Evolutionary conservation across 2,888 invertebrate species (phyloP).

Genomic region (Eupeodes latifasciatus): DNA sequence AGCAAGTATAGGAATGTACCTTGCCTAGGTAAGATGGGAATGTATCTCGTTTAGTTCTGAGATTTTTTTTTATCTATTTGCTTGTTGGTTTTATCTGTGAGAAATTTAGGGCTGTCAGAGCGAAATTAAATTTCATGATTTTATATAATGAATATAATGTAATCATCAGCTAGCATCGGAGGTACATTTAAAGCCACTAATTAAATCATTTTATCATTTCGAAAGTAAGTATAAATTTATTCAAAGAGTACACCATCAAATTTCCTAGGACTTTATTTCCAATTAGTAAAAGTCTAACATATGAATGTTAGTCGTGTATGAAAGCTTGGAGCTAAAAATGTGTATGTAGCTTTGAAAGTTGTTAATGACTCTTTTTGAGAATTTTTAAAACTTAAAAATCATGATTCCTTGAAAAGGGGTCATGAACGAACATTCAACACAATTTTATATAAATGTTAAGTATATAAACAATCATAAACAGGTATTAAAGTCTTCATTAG

Average conservation of each 20-base stretch:
- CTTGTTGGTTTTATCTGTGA: constrained; percentile 18
- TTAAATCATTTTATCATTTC: constrained; percentile 23
- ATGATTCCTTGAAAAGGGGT: background rate
- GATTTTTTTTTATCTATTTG: background rate
- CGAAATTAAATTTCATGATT: constrained; percentile 40
- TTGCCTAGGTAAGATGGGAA: too few relatives aligned
- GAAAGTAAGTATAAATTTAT: background rate
- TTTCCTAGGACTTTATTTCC: background rate
- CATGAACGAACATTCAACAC: background rate
- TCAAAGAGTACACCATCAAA: too few relatives aligned
- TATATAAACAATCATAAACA: background rate
- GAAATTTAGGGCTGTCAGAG: constrained; percentile 24
- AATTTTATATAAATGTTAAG: background rate
- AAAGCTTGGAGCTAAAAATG: too few relatives aligned
- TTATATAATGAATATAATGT: constrained; percentile 8
- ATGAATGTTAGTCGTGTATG: background rate
- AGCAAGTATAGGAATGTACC: background rate
- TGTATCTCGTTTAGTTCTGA: background rate
- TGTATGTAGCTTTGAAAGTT: background rate
- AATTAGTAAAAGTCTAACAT: background rate
- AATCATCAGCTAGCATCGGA: constrained; percentile 6
- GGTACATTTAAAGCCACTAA: constrained; percentile 24
- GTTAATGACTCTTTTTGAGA: background rate
- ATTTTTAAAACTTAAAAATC: background rate
- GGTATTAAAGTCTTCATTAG: constrained; percentile 42